phyloP scores from a whole-genome alignment of 2,797 vertebrate genomes.

The Anisognathus igniventris region DNA sequence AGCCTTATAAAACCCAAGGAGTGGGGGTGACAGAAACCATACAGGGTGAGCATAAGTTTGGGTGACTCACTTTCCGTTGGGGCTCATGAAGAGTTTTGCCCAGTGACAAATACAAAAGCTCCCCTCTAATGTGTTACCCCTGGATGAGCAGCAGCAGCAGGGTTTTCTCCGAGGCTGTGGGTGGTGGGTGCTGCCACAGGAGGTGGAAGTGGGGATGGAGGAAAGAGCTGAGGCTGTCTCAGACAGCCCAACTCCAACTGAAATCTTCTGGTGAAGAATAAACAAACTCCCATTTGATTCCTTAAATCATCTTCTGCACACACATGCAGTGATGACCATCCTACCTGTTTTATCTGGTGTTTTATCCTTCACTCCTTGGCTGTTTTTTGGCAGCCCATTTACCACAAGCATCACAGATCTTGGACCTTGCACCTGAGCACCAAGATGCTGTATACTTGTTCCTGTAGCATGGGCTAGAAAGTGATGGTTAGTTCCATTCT shows the following conservation, averaged over 20 bases:
- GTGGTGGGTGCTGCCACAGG: background rate
- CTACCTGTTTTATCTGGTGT: background rate
- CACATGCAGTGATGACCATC: accelerated
- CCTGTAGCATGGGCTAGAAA: background rate
- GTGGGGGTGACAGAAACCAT: background rate
- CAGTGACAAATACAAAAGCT: background rate
- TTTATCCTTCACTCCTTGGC: background rate
- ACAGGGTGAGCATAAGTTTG: background rate
- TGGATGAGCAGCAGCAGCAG: accelerated
- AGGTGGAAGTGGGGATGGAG: background rate
- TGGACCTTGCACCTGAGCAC: background rate
- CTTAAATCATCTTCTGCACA: background rate
- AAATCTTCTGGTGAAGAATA: background rate
- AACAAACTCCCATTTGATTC: background rate
- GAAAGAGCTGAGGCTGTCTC: background rate
- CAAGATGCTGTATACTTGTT: background rate
- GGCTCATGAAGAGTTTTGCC: background rate
- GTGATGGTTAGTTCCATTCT: background rate
- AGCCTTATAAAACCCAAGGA: background rate
- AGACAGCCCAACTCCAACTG: background rate
- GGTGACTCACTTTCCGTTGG: background rate
- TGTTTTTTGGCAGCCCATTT: background rate
- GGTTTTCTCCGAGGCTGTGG: accelerated
- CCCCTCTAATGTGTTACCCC: background rate
- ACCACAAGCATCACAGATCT: background rate